Percentiles rank a stretch among this genome's conserved stretches.
Evolutionary conservation across 1,140 invertebrate genomes (phyloP).

Genomic region (Sitobion miscanthi): DNA sequence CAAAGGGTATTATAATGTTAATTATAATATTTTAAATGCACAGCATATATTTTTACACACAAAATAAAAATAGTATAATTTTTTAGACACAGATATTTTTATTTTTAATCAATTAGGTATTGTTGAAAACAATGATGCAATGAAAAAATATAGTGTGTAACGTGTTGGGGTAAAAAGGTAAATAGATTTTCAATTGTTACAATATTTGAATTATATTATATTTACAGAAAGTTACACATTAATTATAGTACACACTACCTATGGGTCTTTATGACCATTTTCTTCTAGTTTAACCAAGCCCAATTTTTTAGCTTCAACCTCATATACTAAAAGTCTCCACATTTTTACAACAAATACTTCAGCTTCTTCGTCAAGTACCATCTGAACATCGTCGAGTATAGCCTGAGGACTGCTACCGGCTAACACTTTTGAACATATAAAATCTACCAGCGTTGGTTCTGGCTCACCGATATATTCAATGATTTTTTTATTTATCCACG

Average conservation of each 20-base stretch:
- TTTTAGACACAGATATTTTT: neutral
- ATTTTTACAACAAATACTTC: constrained; percentile 99
- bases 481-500: constrained; percentile 99
- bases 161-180: neutral
- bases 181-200: neutral
- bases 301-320: constrained; percentile 97
- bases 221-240: neutral
- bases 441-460: constrained; percentile 97
- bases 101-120: neutral
- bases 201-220: constrained; percentile 6
- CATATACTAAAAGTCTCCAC: constrained; percentile 98
- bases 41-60: neutral
- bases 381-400: constrained; percentile 97
- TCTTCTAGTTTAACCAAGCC: constrained; percentile 73
- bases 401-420: constrained; percentile 89
- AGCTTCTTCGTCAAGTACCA: constrained; percentile 99
- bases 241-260: neutral
- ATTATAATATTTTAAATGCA: neutral
- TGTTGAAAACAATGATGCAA: neutral
- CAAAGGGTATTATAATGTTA: neutral
- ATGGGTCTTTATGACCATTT: constrained; percentile 54
- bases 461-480: constrained; percentile 99
- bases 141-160: neutral
- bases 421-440: constrained; percentile 98
- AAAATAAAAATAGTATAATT: neutral